Conservation (phyloP, 2,888 invertebrate genomes). For the Sesia apiformis region DNA sequence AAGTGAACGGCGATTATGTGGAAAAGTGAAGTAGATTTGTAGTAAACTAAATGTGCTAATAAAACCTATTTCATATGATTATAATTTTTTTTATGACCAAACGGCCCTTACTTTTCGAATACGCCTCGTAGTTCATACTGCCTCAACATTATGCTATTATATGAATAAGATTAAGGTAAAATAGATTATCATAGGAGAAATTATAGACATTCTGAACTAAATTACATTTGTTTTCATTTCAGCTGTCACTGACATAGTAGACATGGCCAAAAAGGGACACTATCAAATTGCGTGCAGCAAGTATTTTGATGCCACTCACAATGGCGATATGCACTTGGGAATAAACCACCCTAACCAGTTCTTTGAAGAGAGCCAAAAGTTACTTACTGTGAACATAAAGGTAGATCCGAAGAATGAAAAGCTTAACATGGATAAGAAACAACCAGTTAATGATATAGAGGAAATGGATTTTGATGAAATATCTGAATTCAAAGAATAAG, state of each 20-base stretch:
- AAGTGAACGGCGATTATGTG: too few species aligned
- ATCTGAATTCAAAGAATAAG: slow-evolving; percentile 29
- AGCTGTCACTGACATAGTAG: slow-evolving; percentile 82
- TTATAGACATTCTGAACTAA: background rate
- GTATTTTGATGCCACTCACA: slow-evolving; percentile 86
- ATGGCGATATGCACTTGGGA: slow-evolving; percentile 76
- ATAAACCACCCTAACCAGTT: slow-evolving; percentile 95
- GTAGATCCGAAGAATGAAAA: slow-evolving; percentile 40
- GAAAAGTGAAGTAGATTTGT: too few species aligned
- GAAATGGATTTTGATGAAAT: slow-evolving; percentile 57
- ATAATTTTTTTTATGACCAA: too few species aligned
- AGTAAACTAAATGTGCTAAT: too few species aligned
- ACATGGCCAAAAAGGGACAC: slow-evolving; percentile 83
- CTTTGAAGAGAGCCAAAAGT: slow-evolving; percentile 85
- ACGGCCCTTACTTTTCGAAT: too few species aligned
- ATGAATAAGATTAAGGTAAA: too few species aligned
- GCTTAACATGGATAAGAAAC: slow-evolving; percentile 29
- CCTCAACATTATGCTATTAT: too few species aligned
- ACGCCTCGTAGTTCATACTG: too few species aligned
- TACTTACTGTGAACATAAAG: slow-evolving; percentile 48
- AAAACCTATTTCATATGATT: too few species aligned
- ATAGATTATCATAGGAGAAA: background rate
- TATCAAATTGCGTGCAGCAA: slow-evolving; percentile 92
- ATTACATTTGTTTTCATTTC: slow-evolving; percentile 23
- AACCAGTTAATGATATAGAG: slow-evolving; percentile 31